Conservation (phyloP, 2,888 invertebrate species). For the Chaitophorus viminalis region DNA sequence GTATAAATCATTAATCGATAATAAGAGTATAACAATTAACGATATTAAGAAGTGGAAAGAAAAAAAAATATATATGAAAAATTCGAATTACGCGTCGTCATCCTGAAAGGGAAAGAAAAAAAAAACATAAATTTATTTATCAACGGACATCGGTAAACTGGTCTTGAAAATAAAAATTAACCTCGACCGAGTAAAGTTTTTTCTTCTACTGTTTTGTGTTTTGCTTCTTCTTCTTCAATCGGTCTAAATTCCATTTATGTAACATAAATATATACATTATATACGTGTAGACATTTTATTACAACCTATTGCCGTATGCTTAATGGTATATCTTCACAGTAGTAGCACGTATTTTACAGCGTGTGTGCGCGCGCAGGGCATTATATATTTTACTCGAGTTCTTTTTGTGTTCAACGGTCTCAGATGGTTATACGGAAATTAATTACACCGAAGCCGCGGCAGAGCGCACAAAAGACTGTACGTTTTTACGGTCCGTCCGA, state of each 20-base stretch:
- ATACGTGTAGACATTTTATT: background rate
- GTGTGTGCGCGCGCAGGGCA: no score
- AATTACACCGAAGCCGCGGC: slow-evolving; percentile 14
- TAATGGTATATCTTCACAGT: no score
- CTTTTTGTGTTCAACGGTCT: background rate
- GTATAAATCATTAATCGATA: background rate
- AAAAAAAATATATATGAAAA: no score
- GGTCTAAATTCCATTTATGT: background rate
- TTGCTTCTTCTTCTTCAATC: background rate
- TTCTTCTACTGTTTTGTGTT: background rate
- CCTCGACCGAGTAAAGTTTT: background rate
- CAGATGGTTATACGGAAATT: slow-evolving; percentile 16
- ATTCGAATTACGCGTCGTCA: background rate
- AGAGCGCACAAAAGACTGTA: background rate
- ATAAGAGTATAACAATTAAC: background rate
- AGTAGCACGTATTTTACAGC: no score
- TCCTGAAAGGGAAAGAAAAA: background rate
- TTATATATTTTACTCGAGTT: background rate
- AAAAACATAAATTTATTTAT: slow-evolving; percentile 23
- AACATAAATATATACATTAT: background rate
- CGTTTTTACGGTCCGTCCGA: background rate
- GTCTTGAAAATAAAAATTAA: slow-evolving; percentile 31
- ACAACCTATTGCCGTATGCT: background rate
- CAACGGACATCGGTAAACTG: slow-evolving; percentile 15
- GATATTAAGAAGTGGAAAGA: background rate